These are phyloP conservation scores for Empis livida DNA, from an alignment of 2,888 invertebrate species.

Conservation along the genomic window DNA sequence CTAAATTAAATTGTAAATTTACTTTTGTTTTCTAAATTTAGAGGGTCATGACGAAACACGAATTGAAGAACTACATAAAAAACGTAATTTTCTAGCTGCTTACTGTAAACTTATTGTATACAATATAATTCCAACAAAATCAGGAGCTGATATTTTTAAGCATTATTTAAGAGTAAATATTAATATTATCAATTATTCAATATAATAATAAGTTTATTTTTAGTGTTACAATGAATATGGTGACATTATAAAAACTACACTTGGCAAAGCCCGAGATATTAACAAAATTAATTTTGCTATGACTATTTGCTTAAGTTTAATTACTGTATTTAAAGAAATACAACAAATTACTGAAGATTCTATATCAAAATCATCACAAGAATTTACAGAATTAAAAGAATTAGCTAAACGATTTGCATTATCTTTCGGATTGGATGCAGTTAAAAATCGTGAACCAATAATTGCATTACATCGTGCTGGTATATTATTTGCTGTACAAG, in stretches of 20 bases:
- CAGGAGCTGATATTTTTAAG: conserved; percentile 90
- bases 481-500: conserved; percentile 69
- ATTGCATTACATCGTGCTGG: conserved; percentile 92
- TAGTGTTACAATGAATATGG: conserved; percentile 97
- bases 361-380: conserved; percentile 59
- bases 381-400: conserved; percentile 86
- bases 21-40: conserved; percentile 23
- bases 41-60: conserved; percentile 91
- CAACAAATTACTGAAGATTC: conserved; percentile 36
- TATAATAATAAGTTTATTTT: conserved; percentile 10
- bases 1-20: background rate
- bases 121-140: conserved; percentile 85
- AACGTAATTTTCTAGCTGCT: conserved; percentile 88
- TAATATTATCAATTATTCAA: background rate
- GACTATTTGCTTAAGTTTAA: conserved; percentile 85
- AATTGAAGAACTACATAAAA: conserved; percentile 93
- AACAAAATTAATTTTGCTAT: conserved; percentile 93
- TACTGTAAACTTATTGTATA: conserved; percentile 97
- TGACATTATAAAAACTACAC: conserved; percentile 92
- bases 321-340: conserved; percentile 71
- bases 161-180: conserved; percentile 80
- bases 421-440: conserved; percentile 91
- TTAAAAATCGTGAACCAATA: conserved; percentile 93
- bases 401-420: conserved; percentile 92
- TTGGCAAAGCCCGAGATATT: conserved; percentile 94